Conservation (phyloP, 2,888 invertebrate species). For the Margaritifera margaritifera region DNA sequence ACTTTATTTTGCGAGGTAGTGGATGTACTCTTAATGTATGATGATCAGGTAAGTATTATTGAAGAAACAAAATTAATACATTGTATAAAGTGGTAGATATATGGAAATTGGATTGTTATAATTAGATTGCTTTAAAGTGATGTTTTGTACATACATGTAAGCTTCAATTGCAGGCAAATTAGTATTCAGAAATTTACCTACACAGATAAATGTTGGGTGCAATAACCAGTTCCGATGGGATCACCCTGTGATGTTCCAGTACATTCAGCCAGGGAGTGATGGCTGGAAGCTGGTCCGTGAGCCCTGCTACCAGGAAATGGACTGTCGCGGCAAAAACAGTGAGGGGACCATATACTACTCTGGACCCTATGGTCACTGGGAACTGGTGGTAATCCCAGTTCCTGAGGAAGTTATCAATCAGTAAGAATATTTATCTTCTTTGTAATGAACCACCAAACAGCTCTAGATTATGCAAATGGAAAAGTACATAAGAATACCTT, state of each 20-base stretch:
- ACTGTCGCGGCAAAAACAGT: slow-evolving; percentile 59
- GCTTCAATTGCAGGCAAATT: no score
- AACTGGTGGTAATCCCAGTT: slow-evolving; percentile 68
- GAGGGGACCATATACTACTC: slow-evolving; percentile 70
- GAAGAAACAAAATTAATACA: no score
- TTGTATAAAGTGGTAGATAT: no score
- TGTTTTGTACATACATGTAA: no score
- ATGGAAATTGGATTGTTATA: no score
- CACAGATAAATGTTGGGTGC: slow-evolving; percentile 72
- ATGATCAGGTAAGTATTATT: no score
- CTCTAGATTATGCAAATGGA: not conserved
- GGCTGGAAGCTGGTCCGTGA: slow-evolving; percentile 69
- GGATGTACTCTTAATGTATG: no score
- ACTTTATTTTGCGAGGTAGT: no score
- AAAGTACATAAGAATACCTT: no score
- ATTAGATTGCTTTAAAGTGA: no score
- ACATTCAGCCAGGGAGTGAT: slow-evolving; percentile 69
- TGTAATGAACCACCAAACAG: not conserved
- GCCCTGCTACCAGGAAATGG: slow-evolving; percentile 67
- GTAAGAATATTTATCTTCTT: slow-evolving; percentile 45
- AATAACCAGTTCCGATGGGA: slow-evolving; percentile 67
- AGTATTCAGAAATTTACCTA: not conserved
- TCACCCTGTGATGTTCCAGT: slow-evolving; percentile 71
- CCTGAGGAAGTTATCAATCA: slow-evolving; percentile 62
- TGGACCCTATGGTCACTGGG: slow-evolving; percentile 71